Evolutionary conservation across 2,113 vertebrate genomes (phyloP).

Genomic region (Rhodinocichla rosea): DNA sequence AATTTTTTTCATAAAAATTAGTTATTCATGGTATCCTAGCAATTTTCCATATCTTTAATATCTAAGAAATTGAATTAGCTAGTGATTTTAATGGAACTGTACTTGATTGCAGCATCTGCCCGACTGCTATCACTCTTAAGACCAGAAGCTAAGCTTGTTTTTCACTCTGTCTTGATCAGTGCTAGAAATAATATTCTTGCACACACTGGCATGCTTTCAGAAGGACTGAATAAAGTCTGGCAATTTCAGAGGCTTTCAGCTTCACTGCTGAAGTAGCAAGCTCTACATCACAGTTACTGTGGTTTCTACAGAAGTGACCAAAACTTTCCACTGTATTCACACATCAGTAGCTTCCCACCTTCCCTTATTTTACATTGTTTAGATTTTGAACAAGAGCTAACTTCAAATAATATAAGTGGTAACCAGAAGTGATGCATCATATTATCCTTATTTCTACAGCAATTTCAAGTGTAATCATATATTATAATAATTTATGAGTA

Average conservation of each 20-base stretch:
- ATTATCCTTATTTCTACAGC: neutral
- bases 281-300: neutral
- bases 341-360: neutral
- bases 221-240: neutral
- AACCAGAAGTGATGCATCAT: neutral
- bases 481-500: slow-evolving; percentile 4
- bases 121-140: neutral
- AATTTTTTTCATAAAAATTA: neutral
- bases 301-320: neutral
- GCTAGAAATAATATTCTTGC: neutral
- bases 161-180: neutral
- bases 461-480: neutral
- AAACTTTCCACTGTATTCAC: neutral
- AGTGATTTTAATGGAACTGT: neutral
- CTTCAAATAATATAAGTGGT: neutral
- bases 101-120: neutral
- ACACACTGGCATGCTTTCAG: neutral
- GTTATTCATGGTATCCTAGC: neutral
- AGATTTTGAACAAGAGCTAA: neutral
- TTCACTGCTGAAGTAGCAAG: neutral
- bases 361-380: neutral
- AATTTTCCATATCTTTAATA: neutral
- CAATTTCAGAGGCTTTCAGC: neutral
- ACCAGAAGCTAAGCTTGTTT: neutral
- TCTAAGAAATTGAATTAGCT: neutral